Base-by-base conservation (phyloP, 2,888 invertebrate species). In the Aethes cnicana region DNA sequence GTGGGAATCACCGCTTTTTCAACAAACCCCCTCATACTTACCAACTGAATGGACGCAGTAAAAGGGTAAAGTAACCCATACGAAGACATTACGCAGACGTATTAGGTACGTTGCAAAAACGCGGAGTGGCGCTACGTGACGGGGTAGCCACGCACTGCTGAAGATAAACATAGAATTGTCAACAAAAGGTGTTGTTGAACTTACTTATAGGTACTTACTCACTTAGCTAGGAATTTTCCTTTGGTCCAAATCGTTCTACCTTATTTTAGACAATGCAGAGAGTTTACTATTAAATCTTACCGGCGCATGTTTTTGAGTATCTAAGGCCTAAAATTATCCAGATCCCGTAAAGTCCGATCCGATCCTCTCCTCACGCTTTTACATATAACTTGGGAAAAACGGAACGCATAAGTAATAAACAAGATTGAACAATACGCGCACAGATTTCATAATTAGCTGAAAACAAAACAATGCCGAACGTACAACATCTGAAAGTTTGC, bases 1-100 rank as follows among this genome's bases (percentile, higher is more conserved):
- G 61, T 53, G 64, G 49, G 56, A 58, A 58, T 59, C 55, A 55
- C 47, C 56, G 48, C 56, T 52, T 59, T 59, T 56, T 61, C 52
- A 59, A 52, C 56, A 57, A 59, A 61, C 61, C 62, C 59, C 37
- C 16, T 36, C 32, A 16, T 33, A 50, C 50, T 44, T 46, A 46
- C 46, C 23, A 46, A 35, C 50, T 49, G 39, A 42, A 53, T 53
- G 37, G 56, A 33, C 48, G 41, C 46, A 39, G 53, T 48, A 39
- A 53, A 53, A 46, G 47, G 43, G 43, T 49, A 49, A 41, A 46
- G 44, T 46, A 30, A 30, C 50, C 43, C 37, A 46, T 39, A 46
- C 35, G 32, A 44, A 49, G 39, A 54, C 44, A 54, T 49, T 54
- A 54, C 47, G 35, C 37, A 42, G 47, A 47, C 41, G 41, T 33